A percentile compares a stretch with the other conserved stretches of the same genome.
phyloP scores from a whole-genome alignment of 2,797 vertebrate genomes.

The Holocentrus rufus region DNA sequence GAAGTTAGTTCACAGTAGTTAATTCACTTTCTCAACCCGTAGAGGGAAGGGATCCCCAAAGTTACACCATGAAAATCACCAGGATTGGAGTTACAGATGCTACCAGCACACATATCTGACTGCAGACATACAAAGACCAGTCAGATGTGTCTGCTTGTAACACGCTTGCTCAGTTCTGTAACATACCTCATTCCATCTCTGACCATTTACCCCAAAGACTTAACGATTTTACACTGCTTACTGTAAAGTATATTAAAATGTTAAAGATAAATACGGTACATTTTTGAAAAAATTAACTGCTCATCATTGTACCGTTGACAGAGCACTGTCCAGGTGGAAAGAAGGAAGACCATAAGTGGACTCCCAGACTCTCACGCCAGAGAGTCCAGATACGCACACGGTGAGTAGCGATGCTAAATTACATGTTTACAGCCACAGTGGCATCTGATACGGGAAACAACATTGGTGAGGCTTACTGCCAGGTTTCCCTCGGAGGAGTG shows the following conservation, averaged over 20 bases:
- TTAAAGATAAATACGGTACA: background rate
- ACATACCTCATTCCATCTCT: too few relatives aligned
- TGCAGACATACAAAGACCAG: too few relatives aligned
- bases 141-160: too few relatives aligned
- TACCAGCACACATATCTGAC: too few relatives aligned
- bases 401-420: conserved; percentile 69
- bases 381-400: conserved; percentile 50
- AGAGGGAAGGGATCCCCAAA: too few relatives aligned
- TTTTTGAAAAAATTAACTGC: background rate
- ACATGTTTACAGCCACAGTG: conserved; percentile 38
- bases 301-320: conserved; percentile 32
- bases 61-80: too few relatives aligned
- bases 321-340: conserved; percentile 37
- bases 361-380: conserved; percentile 46
- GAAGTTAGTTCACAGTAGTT: too few relatives aligned
- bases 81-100: too few relatives aligned
- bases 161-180: too few relatives aligned
- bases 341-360: conserved; percentile 57
- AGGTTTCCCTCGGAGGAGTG: conserved; percentile 20
- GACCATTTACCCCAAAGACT: too few relatives aligned
- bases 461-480: background rate
- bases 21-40: too few relatives aligned
- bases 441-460: conserved; percentile 21
- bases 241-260: background rate
- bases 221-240: background rate